Conservation (phyloP, 2,888 invertebrate genomes). For the Polymixis flavicincta region DNA sequence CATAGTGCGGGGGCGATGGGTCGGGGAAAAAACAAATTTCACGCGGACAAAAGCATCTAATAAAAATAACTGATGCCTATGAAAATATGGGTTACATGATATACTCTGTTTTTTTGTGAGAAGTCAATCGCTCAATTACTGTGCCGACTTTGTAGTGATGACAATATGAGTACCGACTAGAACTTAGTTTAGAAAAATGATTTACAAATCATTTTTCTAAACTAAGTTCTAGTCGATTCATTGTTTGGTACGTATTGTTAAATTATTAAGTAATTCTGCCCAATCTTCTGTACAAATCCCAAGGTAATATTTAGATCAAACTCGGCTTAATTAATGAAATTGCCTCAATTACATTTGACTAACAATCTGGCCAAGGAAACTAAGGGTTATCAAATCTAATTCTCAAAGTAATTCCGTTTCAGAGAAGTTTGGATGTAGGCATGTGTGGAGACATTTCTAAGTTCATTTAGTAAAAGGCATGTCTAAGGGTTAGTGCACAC, state of each 20-base stretch:
- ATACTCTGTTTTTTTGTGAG: neutral
- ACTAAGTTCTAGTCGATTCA: no score
- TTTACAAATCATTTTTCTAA: no score
- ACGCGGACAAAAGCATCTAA: no score
- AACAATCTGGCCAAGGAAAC: constrained; percentile 18
- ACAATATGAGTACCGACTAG: no score
- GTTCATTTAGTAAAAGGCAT: constrained; percentile 17
- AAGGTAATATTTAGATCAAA: neutral
- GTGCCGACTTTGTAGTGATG: neutral
- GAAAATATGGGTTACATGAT: neutral
- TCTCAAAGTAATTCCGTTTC: constrained; percentile 28
- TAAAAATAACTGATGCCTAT: no score
- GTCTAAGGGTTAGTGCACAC: neutral
- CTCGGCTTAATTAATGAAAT: constrained; percentile 8
- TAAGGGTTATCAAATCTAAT: constrained; percentile 30
- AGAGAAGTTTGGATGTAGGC: constrained; percentile 19
- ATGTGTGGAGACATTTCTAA: constrained; percentile 24
- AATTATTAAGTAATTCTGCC: no score
- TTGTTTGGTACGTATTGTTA: neutral
- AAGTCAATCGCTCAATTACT: neutral
- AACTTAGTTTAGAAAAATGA: no score
- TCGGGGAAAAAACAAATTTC: no score
- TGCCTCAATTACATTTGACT: constrained; percentile 31
- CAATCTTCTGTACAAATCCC: neutral
- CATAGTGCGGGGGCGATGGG: no score